Evolutionary conservation across 2,888 invertebrate species (phyloP).

Genomic region (Hirtodrosophila cameraria): DNA sequence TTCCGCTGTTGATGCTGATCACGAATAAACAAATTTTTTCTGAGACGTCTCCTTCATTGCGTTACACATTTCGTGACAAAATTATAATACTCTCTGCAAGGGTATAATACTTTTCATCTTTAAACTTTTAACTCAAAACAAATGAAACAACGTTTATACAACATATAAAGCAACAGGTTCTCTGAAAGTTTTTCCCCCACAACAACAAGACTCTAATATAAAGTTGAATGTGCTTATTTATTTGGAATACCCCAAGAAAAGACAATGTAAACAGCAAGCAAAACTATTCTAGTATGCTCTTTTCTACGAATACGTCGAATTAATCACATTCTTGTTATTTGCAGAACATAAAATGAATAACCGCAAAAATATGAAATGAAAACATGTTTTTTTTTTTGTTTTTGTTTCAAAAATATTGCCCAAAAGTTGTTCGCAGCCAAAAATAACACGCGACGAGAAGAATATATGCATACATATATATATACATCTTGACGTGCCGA

Average conservation of each 20-base stretch:
- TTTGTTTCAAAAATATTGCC: conserved; percentile 39
- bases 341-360: conserved; percentile 53
- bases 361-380: conserved; percentile 62
- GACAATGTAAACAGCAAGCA: background rate
- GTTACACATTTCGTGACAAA: too few species aligned
- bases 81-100: too few species aligned
- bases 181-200: background rate
- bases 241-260: background rate
- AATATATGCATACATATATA: conserved; percentile 20
- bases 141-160: conserved; percentile 1
- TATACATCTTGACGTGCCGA: conserved; percentile 56
- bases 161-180: conserved; percentile 2
- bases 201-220: background rate
- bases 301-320: conserved; percentile 19
- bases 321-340: conserved; percentile 48
- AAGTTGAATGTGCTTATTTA: conserved; percentile 15
- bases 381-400: conserved; percentile 50
- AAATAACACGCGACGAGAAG: conserved; percentile 59
- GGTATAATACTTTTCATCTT: too few species aligned
- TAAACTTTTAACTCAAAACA: too few species aligned
- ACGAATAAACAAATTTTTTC: too few species aligned
- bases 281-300: background rate
- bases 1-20: too few species aligned
- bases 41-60: too few species aligned
- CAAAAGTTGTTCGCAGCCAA: conserved; percentile 53